Evolutionary conservation across 2,113 vertebrate genomes (phyloP).

Genomic region (Corvus moneduloides): DNA sequence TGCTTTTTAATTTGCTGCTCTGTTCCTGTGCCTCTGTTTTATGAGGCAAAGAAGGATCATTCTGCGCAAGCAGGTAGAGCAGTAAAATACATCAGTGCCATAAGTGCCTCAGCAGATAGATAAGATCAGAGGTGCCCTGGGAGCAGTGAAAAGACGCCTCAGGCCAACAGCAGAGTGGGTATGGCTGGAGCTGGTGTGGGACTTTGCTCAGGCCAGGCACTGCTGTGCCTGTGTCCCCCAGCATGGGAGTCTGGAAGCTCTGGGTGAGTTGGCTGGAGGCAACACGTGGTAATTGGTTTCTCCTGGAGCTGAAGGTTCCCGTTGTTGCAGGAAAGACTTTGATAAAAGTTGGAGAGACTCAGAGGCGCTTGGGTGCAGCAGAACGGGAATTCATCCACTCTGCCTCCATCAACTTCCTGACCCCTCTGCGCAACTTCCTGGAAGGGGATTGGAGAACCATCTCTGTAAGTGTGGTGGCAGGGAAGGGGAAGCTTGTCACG

Average conservation of each 20-base stretch:
- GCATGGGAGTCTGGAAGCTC: background rate
- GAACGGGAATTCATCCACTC: conserved; percentile 92
- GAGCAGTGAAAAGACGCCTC: background rate
- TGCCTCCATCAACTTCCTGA: conserved; percentile 87
- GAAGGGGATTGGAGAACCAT: conserved; percentile 98
- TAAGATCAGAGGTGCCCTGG: conserved; percentile 23
- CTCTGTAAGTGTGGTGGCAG: conserved; percentile 74
- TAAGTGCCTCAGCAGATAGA: background rate
- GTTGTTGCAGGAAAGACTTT: conserved; percentile 84
- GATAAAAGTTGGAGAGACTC: conserved; percentile 89
- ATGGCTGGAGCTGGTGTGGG: background rate
- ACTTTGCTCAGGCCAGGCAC: background rate
- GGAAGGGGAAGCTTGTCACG: background rate
- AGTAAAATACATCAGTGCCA: background rate
- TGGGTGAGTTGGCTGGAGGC: background rate
- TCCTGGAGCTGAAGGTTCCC: background rate
- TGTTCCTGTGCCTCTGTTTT: conserved; percentile 13
- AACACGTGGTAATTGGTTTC: background rate
- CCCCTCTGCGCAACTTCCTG: conserved; percentile 93
- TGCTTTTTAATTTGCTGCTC: conserved; percentile 58
- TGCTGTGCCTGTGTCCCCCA: background rate
- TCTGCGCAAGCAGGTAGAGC: background rate
- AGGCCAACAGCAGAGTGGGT: background rate
- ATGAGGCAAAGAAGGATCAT: background rate
- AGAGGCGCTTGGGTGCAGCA: conserved; percentile 84